Percentiles rank a stretch among this genome's conserved stretches.
Conservation (phyloP, 2,888 invertebrate genomes). For the Scaptomyza polygonia region DNA sequence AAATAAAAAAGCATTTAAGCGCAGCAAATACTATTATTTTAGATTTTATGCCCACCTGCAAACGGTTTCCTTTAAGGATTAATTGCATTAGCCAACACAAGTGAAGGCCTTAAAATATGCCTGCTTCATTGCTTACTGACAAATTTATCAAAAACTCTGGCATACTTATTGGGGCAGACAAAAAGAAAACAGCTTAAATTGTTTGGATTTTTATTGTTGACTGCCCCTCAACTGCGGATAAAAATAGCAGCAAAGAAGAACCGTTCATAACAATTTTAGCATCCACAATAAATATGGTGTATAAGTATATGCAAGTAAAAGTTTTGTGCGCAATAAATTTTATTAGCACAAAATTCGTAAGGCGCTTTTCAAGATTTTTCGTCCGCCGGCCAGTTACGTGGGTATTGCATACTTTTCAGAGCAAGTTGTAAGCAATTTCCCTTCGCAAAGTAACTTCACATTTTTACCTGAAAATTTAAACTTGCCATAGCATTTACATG, state of each 20-base stretch:
- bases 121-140: constrained; percentile 4
- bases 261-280: constrained; percentile 42
- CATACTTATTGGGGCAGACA: constrained; percentile 36
- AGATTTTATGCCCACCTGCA: constrained; percentile 33
- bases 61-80: constrained; percentile 17
- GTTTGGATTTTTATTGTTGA: constrained; percentile 31
- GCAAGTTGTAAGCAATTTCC: constrained; percentile 6
- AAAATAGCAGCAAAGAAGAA: neutral
- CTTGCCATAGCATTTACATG: constrained; percentile 7
- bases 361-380: constrained; percentile 50
- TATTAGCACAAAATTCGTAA: constrained; percentile 69
- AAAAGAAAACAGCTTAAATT: constrained; percentile 51
- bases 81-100: constrained; percentile 15
- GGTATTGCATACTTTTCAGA: constrained; percentile 25
- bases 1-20: constrained; percentile 4
- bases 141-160: constrained; percentile 23
- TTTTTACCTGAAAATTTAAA: constrained; percentile 7
- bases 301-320: constrained; percentile 48
- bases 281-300: constrained; percentile 51
- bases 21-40: constrained; percentile 41
- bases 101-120: constrained; percentile 2
- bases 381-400: constrained; percentile 41
- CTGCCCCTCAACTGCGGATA: constrained; percentile 1
- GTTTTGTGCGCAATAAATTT: constrained; percentile 55
- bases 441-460: neutral